phyloP scores from a whole-genome alignment of 1,140 invertebrate genomes.

The Tetranychus cinnabarinus region DNA sequence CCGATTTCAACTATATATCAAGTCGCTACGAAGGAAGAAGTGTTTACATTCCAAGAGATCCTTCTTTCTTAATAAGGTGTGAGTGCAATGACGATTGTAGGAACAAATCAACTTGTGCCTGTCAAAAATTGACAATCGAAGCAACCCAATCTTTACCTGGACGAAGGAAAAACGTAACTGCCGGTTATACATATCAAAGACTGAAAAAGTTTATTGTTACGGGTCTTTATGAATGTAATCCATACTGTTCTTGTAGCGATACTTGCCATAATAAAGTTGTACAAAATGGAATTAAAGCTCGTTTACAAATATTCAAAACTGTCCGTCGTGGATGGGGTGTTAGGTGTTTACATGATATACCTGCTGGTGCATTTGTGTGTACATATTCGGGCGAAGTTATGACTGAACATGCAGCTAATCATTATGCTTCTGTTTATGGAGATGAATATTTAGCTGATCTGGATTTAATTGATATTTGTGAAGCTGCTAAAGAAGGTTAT shows the following conservation, averaged over 20 bases:
- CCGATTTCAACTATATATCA: not conserved
- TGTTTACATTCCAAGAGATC: not conserved
- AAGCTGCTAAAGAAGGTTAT: slow-evolving; percentile 13
- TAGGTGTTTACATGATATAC: slow-evolving; percentile 33
- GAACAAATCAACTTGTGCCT: slow-evolving; percentile 18
- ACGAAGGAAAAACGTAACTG: not conserved
- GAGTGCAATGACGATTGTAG: slow-evolving; percentile 35
- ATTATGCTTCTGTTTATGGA: slow-evolving; percentile 52
- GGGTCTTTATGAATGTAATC: slow-evolving; percentile 67
- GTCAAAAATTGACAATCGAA: slow-evolving; percentile 23
- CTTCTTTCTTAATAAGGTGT: slow-evolving; percentile 32
- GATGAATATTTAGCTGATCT: slow-evolving; percentile 48
- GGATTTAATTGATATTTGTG: slow-evolving; percentile 53
- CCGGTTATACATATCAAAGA: not conserved
- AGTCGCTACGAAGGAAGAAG: not conserved
- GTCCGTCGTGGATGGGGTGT: slow-evolving; percentile 60
- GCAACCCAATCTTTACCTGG: slow-evolving; percentile 10
- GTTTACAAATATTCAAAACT: slow-evolving; percentile 1
- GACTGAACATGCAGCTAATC: slow-evolving; percentile 63
- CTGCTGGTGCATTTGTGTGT: slow-evolving; percentile 20
- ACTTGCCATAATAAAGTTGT: slow-evolving; percentile 63
- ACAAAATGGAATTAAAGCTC: slow-evolving; percentile 36
- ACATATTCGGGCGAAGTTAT: slow-evolving; percentile 79
- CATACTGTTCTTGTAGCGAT: slow-evolving; percentile 44
- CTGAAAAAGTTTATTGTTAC: not conserved